phyloP scores from a whole-genome alignment of 1,140 invertebrate genomes.

The Aphidius ervi region DNA sequence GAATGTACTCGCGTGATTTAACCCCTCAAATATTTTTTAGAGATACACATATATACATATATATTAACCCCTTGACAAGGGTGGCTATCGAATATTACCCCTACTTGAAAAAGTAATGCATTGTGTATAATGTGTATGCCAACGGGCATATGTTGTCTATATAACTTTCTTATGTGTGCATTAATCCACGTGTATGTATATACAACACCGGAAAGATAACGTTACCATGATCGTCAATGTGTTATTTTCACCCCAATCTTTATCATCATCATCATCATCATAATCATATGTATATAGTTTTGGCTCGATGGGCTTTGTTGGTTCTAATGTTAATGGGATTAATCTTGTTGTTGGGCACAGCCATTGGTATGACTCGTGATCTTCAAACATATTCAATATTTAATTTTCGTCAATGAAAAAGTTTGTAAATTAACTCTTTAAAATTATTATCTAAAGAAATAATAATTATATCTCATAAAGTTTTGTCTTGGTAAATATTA shows the following conservation, averaged over 20 bases:
- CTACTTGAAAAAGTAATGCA: neutral
- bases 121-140: slow-evolving; percentile 23
- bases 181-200: slow-evolving; percentile 37
- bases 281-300: neutral
- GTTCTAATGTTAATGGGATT: too few relatives aligned
- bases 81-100: slow-evolving; percentile 18
- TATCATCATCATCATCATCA: neutral
- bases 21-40: too few relatives aligned
- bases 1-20: too few relatives aligned
- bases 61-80: neutral
- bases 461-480: too few relatives aligned
- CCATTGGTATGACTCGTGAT: too few relatives aligned
- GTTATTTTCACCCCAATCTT: neutral
- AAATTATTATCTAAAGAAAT: too few relatives aligned
- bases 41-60: too few relatives aligned
- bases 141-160: slow-evolving; percentile 33
- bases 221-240: slow-evolving; percentile 47
- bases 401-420: too few relatives aligned
- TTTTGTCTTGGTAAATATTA: too few relatives aligned
- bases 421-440: neutral
- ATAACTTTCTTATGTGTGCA: slow-evolving; percentile 1
- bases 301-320: neutral
- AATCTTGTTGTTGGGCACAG: too few relatives aligned
- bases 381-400: too few relatives aligned
- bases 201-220: slow-evolving; percentile 36